phyloP scores from a whole-genome alignment of 2,113 vertebrate species.

The Genyomyrus donnyi region DNA sequence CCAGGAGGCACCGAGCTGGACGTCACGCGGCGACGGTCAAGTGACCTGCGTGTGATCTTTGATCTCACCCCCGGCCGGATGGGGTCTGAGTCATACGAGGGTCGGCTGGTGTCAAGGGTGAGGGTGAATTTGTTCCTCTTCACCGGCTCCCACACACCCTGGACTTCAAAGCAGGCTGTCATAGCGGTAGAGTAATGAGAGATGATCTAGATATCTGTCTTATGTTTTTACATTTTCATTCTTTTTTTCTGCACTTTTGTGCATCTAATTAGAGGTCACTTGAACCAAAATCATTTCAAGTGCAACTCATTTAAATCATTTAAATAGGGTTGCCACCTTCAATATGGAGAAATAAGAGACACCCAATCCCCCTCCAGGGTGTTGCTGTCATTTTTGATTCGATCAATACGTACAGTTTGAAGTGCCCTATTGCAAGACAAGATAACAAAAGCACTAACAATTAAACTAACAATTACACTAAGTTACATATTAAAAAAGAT shows the following conservation, averaged over 20 bases:
- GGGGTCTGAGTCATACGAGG: background rate
- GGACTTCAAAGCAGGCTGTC: background rate
- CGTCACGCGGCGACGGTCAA: background rate
- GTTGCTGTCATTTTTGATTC: background rate
- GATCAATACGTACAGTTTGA: background rate
- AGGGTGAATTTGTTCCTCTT: background rate
- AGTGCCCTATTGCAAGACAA: background rate
- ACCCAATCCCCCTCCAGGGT: background rate
- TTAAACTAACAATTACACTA: background rate
- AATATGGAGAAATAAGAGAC: background rate
- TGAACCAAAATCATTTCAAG: background rate
- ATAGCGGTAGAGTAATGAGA: background rate
- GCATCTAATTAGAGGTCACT: background rate
- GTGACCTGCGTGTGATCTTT: background rate
- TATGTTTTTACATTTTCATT: background rate
- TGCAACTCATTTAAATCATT: background rate
- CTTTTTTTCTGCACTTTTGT: background rate
- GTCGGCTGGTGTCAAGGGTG: background rate
- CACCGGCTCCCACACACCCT: background rate
- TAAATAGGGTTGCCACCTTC: background rate
- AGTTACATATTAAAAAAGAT: background rate
- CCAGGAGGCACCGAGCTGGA: background rate
- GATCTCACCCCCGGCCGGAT: background rate
- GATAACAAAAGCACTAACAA: background rate
- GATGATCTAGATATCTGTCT: background rate